Evolutionary conservation across 37 sponge, comb jelly and placozoan species (phyloP), one percentile per base, ranked within the genome.

Genomic region (Haliclona indistincta): DNA sequence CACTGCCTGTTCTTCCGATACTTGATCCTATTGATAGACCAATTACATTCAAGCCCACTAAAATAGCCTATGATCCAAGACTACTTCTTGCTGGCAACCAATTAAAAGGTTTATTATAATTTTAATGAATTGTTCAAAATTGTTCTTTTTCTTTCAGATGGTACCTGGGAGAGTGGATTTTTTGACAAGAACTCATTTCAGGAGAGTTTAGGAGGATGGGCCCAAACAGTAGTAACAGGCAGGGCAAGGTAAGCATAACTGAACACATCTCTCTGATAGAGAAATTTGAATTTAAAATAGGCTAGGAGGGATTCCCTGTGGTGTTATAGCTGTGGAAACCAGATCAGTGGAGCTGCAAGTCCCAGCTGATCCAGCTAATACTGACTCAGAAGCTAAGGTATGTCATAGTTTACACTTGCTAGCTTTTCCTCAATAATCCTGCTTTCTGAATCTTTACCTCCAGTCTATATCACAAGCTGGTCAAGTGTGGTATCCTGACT

Each of bases 401-500:
- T 65, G 40, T 65, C 23, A 51, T 38, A 10, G 34, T 32, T 33
- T 33, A n/a, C 52, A 3, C 51, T 54, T 43, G 19, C 61, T 33
- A 62, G 39, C 53, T 23, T 45, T 63, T 38, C 13, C 43, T 28
- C 61, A 43, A 39, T 67, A 38, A 29, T 33, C 44, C 25, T 6
- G 42, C 75, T 44, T n/a, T 58, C 63, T 7, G 2, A 15, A 10
- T 10, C 15, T 61, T 70, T 38, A 52, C 22, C 28, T 38, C 2
- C 45, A 94, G 88, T 67, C 77, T 32, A 79, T 94, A 38, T 75
- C 81, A 15, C 97, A 97, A 73, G 99, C 99, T 4, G 99, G 99
- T 5, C 96, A 92, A 70, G 99, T 97, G 60, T 97, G 99, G 99
- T 97, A 79, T 62, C 99, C 99, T 8, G 91, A 97, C 88, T 97